Evolutionary conservation across 2,888 invertebrate species (phyloP), one percentile per base, ranked within the genome.

Genomic region (Hydropsyche betteni): DNA sequence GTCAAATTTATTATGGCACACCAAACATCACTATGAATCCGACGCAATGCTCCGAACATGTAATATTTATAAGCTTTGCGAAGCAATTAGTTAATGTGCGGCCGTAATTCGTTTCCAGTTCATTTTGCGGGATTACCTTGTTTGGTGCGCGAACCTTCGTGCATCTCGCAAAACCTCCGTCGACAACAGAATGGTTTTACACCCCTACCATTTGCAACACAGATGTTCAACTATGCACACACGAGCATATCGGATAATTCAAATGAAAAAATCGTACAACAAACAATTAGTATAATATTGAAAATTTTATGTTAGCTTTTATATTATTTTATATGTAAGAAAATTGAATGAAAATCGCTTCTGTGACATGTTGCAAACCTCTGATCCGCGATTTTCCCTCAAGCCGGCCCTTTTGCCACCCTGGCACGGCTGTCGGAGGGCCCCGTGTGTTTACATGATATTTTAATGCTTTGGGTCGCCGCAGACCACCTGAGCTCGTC

Each of bases 401-500:
- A 24, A 24, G 24, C 24, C 2, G 24, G 24, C 24, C 74, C 74
- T 6, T 64, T 68, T 50, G 8, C 34, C 34, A n/a, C 69, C 44
- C 69, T 12, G 6, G 12, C 55, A 6, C 24, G 64, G 36, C 6
- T 44, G 44, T 44, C 38, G n/a, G 38, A 70, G 44, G 44, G 44
- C 34, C 34, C 58, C 58, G 51, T 51, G 55, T 74, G 76, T 75
- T 69, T 78, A 76, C 78, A 76, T 76, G 78, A 78, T 76, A 75
- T 76, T 78, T 78, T 78, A 78, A 78, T 78, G 75, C 76, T 44
- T 44, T 34, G 52, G 55, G 38, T 14, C 75, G 75, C 50, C 74
- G 64, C 68, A n/a, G 68, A 55, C 70, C 78, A 78, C 76, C 78
- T 78, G 78, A 72, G 58, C 64, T 69, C 44, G 7, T 44, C 70